These are phyloP conservation scores for Hesperia comma DNA, from an alignment of 2,888 invertebrate species.

Conservation along the genomic window DNA sequence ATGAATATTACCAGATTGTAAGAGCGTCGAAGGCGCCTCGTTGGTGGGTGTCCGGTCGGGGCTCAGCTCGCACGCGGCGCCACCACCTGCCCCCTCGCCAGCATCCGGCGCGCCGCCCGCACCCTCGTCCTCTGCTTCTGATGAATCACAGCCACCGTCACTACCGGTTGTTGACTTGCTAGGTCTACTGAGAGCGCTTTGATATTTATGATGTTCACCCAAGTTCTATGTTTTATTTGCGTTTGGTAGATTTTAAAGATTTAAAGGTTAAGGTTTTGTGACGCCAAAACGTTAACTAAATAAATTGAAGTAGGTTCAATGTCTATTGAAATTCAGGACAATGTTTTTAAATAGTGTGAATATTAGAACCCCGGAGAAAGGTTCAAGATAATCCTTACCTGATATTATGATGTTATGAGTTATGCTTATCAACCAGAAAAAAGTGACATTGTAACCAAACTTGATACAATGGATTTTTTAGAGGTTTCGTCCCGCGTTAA, in stretches of 20 bases:
- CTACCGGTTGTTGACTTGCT: neutral
- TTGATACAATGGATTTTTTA: too few species aligned
- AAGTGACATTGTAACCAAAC: too few species aligned
- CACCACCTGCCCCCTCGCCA: slow-evolving; percentile 71
- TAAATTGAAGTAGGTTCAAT: too few species aligned
- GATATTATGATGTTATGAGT: too few species aligned
- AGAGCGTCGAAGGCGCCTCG: slow-evolving; percentile 79
- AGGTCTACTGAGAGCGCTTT: neutral
- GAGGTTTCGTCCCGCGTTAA: too few species aligned
- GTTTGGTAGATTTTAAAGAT: neutral
- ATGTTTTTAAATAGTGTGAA: too few species aligned
- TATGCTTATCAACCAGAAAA: too few species aligned
- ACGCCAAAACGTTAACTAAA: too few species aligned
- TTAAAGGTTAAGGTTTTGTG: too few species aligned
- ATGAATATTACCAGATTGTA: slow-evolving; percentile 70
- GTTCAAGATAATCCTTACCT: too few species aligned
- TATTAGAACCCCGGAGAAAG: too few species aligned
- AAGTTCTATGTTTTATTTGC: neutral
- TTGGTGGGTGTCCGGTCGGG: slow-evolving; percentile 82
- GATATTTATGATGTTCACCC: neutral
- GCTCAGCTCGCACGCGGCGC: slow-evolving; percentile 77
- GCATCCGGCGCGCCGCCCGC: slow-evolving; percentile 71
- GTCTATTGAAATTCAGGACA: too few species aligned
- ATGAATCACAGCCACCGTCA: slow-evolving; percentile 41
- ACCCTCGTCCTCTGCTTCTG: slow-evolving; percentile 79